Evolutionary conservation across 2,113 vertebrate genomes (phyloP), one percentile per base, ranked within the genome.

Genomic region (Eira barbara): DNA sequence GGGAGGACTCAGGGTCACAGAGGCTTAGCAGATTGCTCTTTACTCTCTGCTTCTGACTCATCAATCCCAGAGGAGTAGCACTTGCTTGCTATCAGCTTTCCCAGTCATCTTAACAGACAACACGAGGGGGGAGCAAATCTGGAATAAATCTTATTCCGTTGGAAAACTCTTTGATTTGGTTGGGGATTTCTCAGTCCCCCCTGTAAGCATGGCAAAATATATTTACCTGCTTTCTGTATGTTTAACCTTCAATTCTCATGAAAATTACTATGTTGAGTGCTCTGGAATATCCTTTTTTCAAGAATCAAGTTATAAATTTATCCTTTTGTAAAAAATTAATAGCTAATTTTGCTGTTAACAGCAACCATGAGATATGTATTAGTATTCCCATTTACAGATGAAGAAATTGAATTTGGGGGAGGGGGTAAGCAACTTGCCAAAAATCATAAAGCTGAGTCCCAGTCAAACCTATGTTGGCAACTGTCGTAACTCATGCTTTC

Each of bases 271-370:
- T 36, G 34, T 7, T 45, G 18, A 88, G 13, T n/a, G 8, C 14
- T 89, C 67, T 93, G 89, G 95, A 92, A 89, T 45, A 55, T 9
- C 12, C 29, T 82, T 14, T 79, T 94, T 93, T 93, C 13, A 89
- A 79, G 27, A 97, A 82, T 63, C 45, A 82, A 86, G 11, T 81
- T 89, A 95, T 71, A 79, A n/a, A 49, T 89, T 42, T 82, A 81
- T 76, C 17, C 23, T 3, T 49, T 39, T 52, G 3, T 78, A 71
- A 36, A 93, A 7, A 97, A 93, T 61, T 89, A 69, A 57, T 63
- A 85, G 73, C 8, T 67, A 55, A 79, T 39, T 90, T 94, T 29
- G 45, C 36, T 95, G 10, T 59, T 76, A 84, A 18, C 2, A 94
- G 15, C 36, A 80, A 63, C 14, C 65, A 15, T 74, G 69, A 86